Base-by-base conservation (phyloP, 2,797 vertebrate genomes). In the Sorex maritimensis region DNA sequence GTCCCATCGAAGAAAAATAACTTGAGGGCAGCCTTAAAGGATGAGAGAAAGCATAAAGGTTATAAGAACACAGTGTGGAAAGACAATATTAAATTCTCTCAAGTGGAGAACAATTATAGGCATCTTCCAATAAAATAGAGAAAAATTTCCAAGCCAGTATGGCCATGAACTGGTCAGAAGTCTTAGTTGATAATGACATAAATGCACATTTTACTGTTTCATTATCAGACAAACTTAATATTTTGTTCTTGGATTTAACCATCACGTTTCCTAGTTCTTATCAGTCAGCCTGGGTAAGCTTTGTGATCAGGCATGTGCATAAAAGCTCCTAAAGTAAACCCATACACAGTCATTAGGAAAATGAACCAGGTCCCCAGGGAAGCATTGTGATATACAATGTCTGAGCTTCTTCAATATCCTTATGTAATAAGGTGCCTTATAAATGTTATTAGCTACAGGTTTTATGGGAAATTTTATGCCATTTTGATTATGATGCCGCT, bases 401-500 rank as follows among this genome's bases (percentile, higher is more conserved):
- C 94, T 97, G 94, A 94, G 96, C 85, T 90, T 93, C 92, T 86
- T 52, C 95, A 97, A 94, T 49, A 63, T 82, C 69, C 11, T 94
- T 19, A 30, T 96, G 81, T 72, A 95, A 67, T 93, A 92, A 80
- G 41, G 73, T 96, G 93, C 91, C 41, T 94, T 89, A 83, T 83
- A 96, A 93, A 94, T 97, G 92, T 96, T 95, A 83, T 90, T 93
- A 97, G 61, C 24, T 96, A 68, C 7, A n/a, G 90, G 15, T 5
- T 95, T 97, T 97, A 94, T 95, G 19, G 49, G 44, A 97, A 95
- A 87, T 95, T 97, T 96, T 97, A 97, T 96, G 72, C 94, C 81
- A 94, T 73, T 97, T 97, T 97, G 82, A 96, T 98, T 97, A 96
- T 81, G 95, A 88, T 91, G 84, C 72, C 2, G 49, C 87, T 96